Base-by-base conservation (phyloP, 2,113 vertebrate species). In the Thunnus maccoyii region DNA sequence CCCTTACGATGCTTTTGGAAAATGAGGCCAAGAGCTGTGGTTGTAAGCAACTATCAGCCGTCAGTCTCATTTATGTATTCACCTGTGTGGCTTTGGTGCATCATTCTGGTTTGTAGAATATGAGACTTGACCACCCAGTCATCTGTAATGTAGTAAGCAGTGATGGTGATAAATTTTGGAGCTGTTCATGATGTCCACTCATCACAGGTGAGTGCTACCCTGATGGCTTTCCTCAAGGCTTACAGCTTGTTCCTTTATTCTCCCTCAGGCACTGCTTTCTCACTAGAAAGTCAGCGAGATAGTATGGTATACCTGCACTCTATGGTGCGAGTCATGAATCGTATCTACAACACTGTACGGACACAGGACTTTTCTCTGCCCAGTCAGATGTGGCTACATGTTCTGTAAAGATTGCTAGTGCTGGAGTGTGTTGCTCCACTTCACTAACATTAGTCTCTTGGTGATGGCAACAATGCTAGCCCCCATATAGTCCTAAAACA, bases 401-500 rank as follows among this genome's bases (percentile, higher is more conserved):
- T 22, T 32, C 20, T 16, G 2, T 14, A 2, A 48, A 5, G 44
- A 14, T 20, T 57, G 36, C 5, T 55, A 41, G 13, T 57, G 18
- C n/a, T 18, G 6, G 44, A 30, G 55, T 30, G 30, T n/a, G 2
- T 12, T n/a, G 9, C 22, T 22, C 22, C 22, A 22, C 46, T 12
- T 5, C 15, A 13, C 6, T 10, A 3, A 60, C 22, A 44, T 55
- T 13, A 55, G 50, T 47, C 27, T 50, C 46, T 61, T 4, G 2
- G 15, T 47, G 22, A 56, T 65, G 18, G 12, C 3, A 7, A 14
- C 0, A 2, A 52, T 36, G 22, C 20, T 47, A 61, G 58, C 41
- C 12, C 32, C 47, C 3, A 13, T 76, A 20, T 27, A 50, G 36
- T 62, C 20, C 63, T 36, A 74, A 68, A 36, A 76, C 50, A 20